Evolutionary conservation across 2,888 invertebrate genomes (phyloP).

Genomic region (Drosophila antonietae): DNA sequence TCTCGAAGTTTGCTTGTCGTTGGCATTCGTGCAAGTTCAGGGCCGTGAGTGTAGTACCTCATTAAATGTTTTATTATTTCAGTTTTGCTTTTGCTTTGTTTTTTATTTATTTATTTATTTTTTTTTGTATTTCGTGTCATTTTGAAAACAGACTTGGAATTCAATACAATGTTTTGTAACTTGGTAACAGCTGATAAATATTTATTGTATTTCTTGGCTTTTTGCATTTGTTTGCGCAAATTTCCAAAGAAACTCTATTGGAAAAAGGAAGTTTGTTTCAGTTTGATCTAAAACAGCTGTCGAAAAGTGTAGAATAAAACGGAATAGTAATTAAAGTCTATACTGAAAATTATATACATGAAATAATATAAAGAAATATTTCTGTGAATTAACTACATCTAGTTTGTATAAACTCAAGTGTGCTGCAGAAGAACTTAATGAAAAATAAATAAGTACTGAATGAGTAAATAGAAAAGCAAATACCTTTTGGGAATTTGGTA

Average conservation of each 20-base stretch:
- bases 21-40: conserved; percentile 63
- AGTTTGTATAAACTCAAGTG: neutral
- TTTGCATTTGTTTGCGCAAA: conserved; percentile 1
- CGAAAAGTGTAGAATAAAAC: neutral
- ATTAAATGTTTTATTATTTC: conserved; percentile 39
- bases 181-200: conserved; percentile 21
- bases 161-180: neutral
- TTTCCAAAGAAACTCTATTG: conserved; percentile 7
- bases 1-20: conserved; percentile 22
- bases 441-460: too few species aligned
- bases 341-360: neutral
- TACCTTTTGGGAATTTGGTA: neutral
- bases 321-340: neutral
- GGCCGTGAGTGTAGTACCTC: conserved; percentile 40
- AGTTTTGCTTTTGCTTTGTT: neutral
- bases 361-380: neutral
- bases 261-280: neutral
- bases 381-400: neutral
- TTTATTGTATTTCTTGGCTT: neutral
- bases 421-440: too few species aligned
- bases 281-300: conserved; percentile 29
- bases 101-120: neutral
- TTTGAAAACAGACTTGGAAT: conserved; percentile 32
- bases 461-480: neutral
- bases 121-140: conserved; percentile 6